Base-by-base conservation (phyloP, 2,797 vertebrate species). In the Danio aesculapii region DNA sequence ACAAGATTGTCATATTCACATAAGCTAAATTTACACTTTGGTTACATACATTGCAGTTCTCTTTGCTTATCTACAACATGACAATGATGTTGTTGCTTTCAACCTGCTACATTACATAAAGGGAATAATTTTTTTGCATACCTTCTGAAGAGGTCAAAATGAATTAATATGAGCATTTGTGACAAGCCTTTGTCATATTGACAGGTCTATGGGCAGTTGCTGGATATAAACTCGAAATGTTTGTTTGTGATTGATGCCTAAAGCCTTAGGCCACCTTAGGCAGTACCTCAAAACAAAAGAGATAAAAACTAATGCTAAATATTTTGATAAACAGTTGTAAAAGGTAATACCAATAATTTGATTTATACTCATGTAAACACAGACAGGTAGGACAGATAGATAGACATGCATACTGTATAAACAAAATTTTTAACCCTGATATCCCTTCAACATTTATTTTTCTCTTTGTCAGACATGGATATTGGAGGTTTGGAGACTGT, bases 401-500 rank as follows among this genome's bases (percentile, higher is more conserved):
- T 3, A 30, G 30, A 30, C 30, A 30, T 30, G 3, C 30, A 30
- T 30, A 30, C 30, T 12, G 12, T 47, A 19, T 9, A 46, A 39
- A 16, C 8, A 46, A 8, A n/a, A 43, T 58, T n/a, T 44, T 13
- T 17, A 59, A 68, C 17, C 44, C 3, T 19, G 21, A 19, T 13
- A 13, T 11, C 21, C 8, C 5, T 6, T 47, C 16, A 49, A 6
- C 43, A 21, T 76, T n/a, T 59, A 12, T 57, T 3, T 66, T n/a
- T 86, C 62, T 85, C 46, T 81, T 46, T 58, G 21, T 30, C 73
- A 85, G 82, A 46, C 79, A 95, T 94, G 94, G 94, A 95, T 79
- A 90, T 94, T 6, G 92, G 94, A 10, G 93, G 92, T 75, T 86
- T 94, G 90, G 93, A 94, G 86, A 95, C 92, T 0, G 92, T 94